phyloP scores from a whole-genome alignment of 2,797 vertebrate species.

The Rhinogobio ventralis region DNA sequence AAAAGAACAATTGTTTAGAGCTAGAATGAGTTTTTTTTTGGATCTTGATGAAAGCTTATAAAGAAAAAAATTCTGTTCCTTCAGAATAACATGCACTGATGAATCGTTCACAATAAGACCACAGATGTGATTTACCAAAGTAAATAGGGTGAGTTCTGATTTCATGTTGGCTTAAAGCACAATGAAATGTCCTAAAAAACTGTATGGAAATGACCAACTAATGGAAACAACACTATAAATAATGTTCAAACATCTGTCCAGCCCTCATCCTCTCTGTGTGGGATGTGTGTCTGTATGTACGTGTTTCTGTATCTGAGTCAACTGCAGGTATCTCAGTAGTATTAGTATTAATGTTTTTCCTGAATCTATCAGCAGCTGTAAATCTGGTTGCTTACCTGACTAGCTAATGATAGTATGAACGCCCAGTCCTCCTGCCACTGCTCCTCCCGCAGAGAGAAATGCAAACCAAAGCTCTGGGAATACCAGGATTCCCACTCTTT shows the following conservation, averaged over 20 bases:
- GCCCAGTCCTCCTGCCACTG: constrained; percentile 99
- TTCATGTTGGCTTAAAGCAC: not conserved
- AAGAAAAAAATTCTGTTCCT: not conserved
- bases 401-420: constrained; percentile 96
- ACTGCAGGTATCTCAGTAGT: not conserved
- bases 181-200: not conserved
- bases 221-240: not conserved
- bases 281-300: not conserved
- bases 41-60: not conserved
- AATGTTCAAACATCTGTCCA: constrained; percentile 3
- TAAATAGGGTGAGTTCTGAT: not conserved
- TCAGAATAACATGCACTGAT: not conserved
- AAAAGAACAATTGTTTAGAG: not conserved
- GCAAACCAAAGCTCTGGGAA: constrained; percentile 97
- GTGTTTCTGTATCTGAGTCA: constrained; percentile 3
- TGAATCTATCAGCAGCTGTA: not conserved
- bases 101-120: not conserved
- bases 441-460: constrained; percentile 95
- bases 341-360: not conserved
- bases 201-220: not conserved
- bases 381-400: constrained; percentile 83
- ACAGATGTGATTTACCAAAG: not conserved
- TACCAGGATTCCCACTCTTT: constrained; percentile 99
- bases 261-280: not conserved
- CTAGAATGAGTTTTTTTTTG: not conserved